Percentiles rank a stretch among this genome's conserved stretches.
These are phyloP conservation scores for Sarcoramphus papa DNA, from an alignment of 2,797 vertebrate species.

Conservation along the genomic window DNA sequence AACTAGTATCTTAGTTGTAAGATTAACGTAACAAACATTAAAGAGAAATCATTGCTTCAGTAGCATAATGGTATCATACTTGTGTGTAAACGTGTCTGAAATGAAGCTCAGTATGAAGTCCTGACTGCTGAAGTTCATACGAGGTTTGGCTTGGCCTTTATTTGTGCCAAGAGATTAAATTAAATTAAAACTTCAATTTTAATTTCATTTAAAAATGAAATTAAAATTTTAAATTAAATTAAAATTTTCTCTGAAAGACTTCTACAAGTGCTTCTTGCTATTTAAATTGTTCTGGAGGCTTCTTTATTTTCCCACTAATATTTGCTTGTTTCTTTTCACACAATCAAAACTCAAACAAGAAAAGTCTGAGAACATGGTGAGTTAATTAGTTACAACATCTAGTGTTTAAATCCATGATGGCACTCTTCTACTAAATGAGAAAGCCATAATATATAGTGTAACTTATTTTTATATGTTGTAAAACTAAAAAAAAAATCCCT, in stretches of 20 bases:
- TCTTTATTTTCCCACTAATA: neutral
- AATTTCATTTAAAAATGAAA: neutral
- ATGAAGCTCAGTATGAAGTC: neutral
- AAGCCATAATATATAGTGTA: conserved; percentile 27
- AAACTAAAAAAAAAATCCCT: neutral
- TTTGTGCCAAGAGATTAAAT: neutral
- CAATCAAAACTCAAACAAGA: neutral
- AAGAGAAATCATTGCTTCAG: neutral
- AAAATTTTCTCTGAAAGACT: neutral
- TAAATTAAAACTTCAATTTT: neutral
- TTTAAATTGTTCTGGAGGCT: neutral
- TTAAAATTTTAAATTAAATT: neutral
- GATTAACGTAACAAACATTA: neutral
- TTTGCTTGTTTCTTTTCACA: neutral
- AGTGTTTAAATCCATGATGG: neutral
- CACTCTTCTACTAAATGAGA: neutral
- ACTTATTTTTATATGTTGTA: conserved; percentile 30
- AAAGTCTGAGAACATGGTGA: neutral
- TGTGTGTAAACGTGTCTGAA: neutral
- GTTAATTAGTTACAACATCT: neutral
- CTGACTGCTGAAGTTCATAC: neutral
- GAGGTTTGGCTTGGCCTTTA: neutral
- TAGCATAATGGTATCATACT: neutral
- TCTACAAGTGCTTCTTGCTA: neutral
- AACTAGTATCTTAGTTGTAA: neutral